Evolutionary conservation across 2,888 invertebrate species (phyloP).

Genomic region (Toxonevra muliebris): DNA sequence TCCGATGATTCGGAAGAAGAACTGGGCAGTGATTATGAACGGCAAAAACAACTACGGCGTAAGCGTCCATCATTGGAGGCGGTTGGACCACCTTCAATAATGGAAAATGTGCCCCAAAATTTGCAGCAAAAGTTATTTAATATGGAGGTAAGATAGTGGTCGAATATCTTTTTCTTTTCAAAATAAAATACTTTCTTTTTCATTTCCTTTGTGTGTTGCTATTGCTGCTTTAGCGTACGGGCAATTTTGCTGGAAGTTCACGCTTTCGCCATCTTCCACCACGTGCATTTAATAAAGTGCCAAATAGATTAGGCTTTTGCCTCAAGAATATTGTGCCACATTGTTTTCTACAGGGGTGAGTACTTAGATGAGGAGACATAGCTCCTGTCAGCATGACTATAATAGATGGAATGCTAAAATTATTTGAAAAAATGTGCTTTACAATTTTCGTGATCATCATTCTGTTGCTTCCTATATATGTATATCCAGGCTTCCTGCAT

Average conservation of each 20-base stretch:
- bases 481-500: too few relatives aligned
- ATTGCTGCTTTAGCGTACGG: slow-evolving; percentile 65
- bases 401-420: too few relatives aligned
- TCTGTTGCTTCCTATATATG: neutral
- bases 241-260: slow-evolving; percentile 66
- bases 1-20: slow-evolving; percentile 49
- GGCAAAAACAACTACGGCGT: slow-evolving; percentile 5
- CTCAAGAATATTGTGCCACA: slow-evolving; percentile 72
- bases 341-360: slow-evolving; percentile 66
- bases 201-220: neutral
- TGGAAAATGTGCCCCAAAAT: slow-evolving; percentile 42
- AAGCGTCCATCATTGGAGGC: slow-evolving; percentile 18
- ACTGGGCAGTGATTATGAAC: slow-evolving; percentile 20
- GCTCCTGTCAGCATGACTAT: too few relatives aligned
- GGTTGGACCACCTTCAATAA: slow-evolving; percentile 14
- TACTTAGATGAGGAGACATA: neutral
- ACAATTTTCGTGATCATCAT: neutral
- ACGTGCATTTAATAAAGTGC: slow-evolving; percentile 67
- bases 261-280: slow-evolving; percentile 65
- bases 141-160: slow-evolving; percentile 50
- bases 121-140: slow-evolving; percentile 54
- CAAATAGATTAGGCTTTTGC: slow-evolving; percentile 70
- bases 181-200: neutral
- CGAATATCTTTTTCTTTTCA: too few relatives aligned
- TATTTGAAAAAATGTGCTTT: neutral